Evolutionary conservation across 2,888 invertebrate species (phyloP).

Genomic region (Drosophila planitibia): DNA sequence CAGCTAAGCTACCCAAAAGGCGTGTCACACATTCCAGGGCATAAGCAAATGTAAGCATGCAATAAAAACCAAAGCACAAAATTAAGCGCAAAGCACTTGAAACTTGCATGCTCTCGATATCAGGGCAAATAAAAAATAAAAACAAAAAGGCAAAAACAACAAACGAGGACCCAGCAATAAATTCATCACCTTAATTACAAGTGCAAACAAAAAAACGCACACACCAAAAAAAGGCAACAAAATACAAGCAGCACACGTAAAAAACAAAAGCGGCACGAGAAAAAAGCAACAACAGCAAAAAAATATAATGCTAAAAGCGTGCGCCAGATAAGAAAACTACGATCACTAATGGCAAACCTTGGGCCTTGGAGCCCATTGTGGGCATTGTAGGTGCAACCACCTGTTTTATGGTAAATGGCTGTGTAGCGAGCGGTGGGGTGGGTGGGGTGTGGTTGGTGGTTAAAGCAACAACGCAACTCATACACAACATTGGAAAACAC

Average conservation of each 20-base stretch:
- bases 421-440: neutral
- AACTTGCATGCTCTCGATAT: slow-evolving; percentile 42
- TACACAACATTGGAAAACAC: neutral
- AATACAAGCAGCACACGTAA: neutral
- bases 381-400: slow-evolving; percentile 75
- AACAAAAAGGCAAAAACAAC: neutral
- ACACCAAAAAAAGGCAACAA: slow-evolving; percentile 15
- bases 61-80: slow-evolving; percentile 47
- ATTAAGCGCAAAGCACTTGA: slow-evolving; percentile 57
- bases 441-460: neutral
- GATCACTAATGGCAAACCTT: slow-evolving; percentile 74
- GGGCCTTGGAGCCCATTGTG: slow-evolving; percentile 26
- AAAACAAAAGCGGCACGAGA: slow-evolving; percentile 32
- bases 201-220: slow-evolving; percentile 48
- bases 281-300: slow-evolving; percentile 14
- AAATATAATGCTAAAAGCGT: slow-evolving; percentile 61
- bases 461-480: slow-evolving; percentile 21
- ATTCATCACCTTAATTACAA: slow-evolving; percentile 78
- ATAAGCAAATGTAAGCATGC: neutral
- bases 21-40: slow-evolving; percentile 24
- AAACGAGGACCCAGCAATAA: slow-evolving; percentile 49
- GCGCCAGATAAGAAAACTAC: slow-evolving; percentile 63
- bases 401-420: slow-evolving; percentile 55
- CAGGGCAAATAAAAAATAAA: slow-evolving; percentile 25
- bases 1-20: neutral